A percentile compares a stretch with the other conserved stretches of the same genome.
phyloP scores from a whole-genome alignment of 2,113 vertebrate genomes.

The Peromyscus leucopus region DNA sequence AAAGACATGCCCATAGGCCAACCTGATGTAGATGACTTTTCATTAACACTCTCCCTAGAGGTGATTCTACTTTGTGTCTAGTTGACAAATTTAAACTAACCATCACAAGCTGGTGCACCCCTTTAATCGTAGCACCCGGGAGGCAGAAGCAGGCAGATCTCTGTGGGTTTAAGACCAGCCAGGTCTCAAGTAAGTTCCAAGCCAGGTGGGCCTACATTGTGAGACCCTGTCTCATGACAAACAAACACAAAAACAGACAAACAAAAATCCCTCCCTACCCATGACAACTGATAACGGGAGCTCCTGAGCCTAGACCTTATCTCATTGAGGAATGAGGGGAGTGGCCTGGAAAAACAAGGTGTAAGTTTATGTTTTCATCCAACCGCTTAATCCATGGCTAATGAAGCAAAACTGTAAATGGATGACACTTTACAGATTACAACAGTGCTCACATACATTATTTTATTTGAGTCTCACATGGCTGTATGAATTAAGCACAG shows the following conservation, averaged over 20 bases:
- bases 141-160: neutral
- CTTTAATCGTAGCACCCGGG: neutral
- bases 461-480: neutral
- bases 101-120: neutral
- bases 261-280: too few species aligned
- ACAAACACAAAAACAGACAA: neutral
- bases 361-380: neutral
- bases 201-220: neutral
- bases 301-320: too few species aligned
- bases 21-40: too few species aligned
- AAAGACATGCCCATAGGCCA: neutral
- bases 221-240: neutral
- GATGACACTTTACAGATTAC: neutral
- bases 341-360: too few species aligned
- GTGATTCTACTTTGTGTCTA: neutral
- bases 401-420: neutral
- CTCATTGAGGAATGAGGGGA: neutral
- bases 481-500: too few species aligned
- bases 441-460: fast-evolving
- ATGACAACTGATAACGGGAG: neutral
- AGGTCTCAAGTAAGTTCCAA: neutral
- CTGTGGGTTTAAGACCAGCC: neutral
- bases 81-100: neutral
- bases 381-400: neutral
- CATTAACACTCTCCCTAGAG: too few species aligned